Evolutionary conservation across 2,888 invertebrate genomes (phyloP), one percentile per base, ranked within the genome.

Genomic region (Melanophora roralis): DNA sequence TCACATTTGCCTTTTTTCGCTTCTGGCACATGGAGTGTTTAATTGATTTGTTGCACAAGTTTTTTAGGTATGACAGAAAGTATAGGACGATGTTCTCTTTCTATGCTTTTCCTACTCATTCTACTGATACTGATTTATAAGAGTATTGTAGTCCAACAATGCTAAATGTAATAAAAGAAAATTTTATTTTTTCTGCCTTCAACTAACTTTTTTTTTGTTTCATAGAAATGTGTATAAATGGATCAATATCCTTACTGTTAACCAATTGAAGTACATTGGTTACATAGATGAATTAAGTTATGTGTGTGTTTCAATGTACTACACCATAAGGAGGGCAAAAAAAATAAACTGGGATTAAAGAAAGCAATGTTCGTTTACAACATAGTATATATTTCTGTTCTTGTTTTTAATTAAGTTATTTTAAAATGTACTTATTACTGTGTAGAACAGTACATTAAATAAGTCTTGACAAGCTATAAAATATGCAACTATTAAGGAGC

Each of bases 31-130:
- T 77, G 64, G 59, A 79, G 78, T 74, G 78, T 74, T 78, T 79
- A 79, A 79, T 79, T 79, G 69, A 79, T 79, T 79, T 79, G 68
- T 79, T 71, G 69, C 69, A 69, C 74, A 79, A 79, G 59, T 74
- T 67, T 69, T n/a, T 64, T 53, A 64, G 59, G 64, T 71, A 36
- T 49, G 57, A 78, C 40, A 57, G 45, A 34, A 40, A 77, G 64
- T 64, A 62, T 40, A 32, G 55, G 53, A 8, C 1, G 57, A 65
- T 45, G 16, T 55, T 16, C 40, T 51, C 7, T 16, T 65, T 59
- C 27, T 45, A 57, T 27, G 27, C 27, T 27, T 64, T 43, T n/a
- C n/a, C n/a, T n/a, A n/a, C n/a, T 34, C 49, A 2, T 36, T 14
- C 53, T 23, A 1, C 60, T 40, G 40, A 51, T 21, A 65, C 45